phyloP scores from a whole-genome alignment of 1,140 invertebrate species.

The Lasioglossum baleicum region DNA sequence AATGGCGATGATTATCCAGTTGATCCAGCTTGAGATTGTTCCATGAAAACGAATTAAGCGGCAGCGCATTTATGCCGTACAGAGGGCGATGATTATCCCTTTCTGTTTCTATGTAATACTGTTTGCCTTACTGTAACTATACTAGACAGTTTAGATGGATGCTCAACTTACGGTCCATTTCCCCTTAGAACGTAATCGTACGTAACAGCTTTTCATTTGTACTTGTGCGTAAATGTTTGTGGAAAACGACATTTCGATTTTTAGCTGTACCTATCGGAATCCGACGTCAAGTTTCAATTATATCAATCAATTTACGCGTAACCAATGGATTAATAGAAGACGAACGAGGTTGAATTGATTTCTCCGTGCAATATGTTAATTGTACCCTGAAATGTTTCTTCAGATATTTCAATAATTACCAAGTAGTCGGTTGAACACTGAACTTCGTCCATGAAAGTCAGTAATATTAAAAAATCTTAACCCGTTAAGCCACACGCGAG shows the following conservation, averaged over 20 bases:
- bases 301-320: background rate
- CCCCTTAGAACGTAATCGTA: slow-evolving; percentile 37
- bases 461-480: background rate
- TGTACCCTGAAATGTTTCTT: background rate
- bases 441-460: background rate
- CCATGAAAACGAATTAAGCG: background rate
- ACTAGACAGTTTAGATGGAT: slow-evolving; percentile 68
- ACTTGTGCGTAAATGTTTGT: background rate
- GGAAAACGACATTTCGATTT: slow-evolving; percentile 3
- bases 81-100: slow-evolving; percentile 31
- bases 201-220: slow-evolving; percentile 26
- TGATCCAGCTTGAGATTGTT: background rate
- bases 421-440: background rate
- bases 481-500: background rate
- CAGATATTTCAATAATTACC: background rate
- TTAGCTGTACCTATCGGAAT: slow-evolving; percentile 28
- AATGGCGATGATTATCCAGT: slow-evolving; percentile 19
- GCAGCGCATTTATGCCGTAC: slow-evolving; percentile 34
- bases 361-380: background rate
- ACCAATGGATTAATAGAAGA: background rate
- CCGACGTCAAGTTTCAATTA: slow-evolving; percentile 10
- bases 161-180: slow-evolving; percentile 69
- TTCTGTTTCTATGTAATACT: slow-evolving; percentile 59
- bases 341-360: background rate
- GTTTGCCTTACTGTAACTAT: slow-evolving; percentile 64